Conservation (phyloP, 1,140 invertebrate species). For the Aporrectodea caliginosa region DNA sequence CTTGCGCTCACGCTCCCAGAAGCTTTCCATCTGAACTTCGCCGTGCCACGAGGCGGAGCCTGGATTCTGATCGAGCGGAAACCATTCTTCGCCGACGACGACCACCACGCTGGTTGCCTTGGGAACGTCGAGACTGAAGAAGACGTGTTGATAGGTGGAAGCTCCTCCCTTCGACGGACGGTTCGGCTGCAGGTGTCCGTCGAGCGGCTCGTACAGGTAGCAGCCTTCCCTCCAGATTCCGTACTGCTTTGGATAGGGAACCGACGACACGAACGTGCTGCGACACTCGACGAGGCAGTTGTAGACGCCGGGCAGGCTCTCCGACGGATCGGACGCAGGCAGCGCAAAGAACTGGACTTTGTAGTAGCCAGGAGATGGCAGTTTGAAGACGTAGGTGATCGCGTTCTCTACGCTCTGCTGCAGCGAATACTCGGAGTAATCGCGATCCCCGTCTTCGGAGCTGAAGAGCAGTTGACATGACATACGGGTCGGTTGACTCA, state of each 20-base stretch:
- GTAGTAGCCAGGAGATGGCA: conserved; percentile 49
- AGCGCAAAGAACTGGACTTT: conserved; percentile 54
- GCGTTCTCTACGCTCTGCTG: conserved; percentile 44
- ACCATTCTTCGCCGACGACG: conserved; percentile 51
- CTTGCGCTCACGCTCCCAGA: conserved; percentile 40
- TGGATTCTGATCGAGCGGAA: conserved; percentile 43
- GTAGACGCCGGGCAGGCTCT: conserved; percentile 52
- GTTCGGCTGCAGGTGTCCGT: conserved; percentile 37
- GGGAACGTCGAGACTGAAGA: conserved; percentile 48
- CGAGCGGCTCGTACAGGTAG: conserved; percentile 48
- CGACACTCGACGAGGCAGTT: conserved; percentile 54
- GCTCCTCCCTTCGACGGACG: conserved; percentile 36
- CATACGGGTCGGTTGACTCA: conserved; percentile 43
- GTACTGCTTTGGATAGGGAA: conserved; percentile 55
- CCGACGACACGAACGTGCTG: conserved; percentile 35
- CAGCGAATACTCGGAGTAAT: conserved; percentile 49
- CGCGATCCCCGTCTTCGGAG: conserved; percentile 36
- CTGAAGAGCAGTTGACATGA: conserved; percentile 50
- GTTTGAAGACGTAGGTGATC: conserved; percentile 43
- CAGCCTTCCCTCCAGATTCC: conserved; percentile 57
- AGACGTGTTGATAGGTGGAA: conserved; percentile 34
- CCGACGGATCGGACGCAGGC: conserved; percentile 45
- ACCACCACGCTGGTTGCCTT: conserved; percentile 48
- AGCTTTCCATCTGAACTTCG: conserved; percentile 34
- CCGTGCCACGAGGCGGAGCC: conserved; percentile 44